phyloP scores from a whole-genome alignment of 2,113 vertebrate genomes.

The Carlito syrichta region DNA sequence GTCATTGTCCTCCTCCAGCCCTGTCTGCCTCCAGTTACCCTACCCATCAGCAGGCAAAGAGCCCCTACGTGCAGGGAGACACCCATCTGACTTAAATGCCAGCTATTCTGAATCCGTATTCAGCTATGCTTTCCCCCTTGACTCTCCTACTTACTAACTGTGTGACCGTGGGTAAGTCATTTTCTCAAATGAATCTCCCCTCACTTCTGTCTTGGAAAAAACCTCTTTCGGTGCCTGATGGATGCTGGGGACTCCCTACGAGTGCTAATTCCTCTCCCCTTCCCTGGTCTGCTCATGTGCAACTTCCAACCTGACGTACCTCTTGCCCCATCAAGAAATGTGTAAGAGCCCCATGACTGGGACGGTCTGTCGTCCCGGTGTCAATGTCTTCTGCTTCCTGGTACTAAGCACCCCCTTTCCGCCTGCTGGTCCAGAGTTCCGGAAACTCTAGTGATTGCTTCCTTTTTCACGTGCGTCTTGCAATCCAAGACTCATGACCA shows the following conservation, averaged over 20 bases:
- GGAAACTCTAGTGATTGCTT: neutral
- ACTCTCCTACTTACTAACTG: neutral
- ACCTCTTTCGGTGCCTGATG: neutral
- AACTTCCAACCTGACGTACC: neutral
- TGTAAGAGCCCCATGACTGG: neutral
- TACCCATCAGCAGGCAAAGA: neutral
- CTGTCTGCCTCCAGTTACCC: neutral
- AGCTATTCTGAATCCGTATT: neutral
- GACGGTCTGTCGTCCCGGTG: neutral
- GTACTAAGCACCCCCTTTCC: neutral
- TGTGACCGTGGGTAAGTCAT: neutral
- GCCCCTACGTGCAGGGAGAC: neutral
- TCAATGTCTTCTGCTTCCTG: neutral
- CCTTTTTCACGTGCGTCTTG: neutral
- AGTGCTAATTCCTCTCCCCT: neutral
- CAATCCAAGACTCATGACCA: neutral
- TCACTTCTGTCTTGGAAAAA: neutral
- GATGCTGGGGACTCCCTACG: neutral
- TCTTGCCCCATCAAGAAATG: neutral
- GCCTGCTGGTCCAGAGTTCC: neutral
- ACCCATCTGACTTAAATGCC: neutral
- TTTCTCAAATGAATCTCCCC: neutral
- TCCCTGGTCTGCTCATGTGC: neutral
- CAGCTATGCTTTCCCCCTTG: no score
- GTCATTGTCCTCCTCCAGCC: neutral